A percentile compares a stretch with the other conserved stretches of the same genome.
Evolutionary conservation across 2,888 invertebrate species (phyloP).

Genomic region (Nycteola revayana): DNA sequence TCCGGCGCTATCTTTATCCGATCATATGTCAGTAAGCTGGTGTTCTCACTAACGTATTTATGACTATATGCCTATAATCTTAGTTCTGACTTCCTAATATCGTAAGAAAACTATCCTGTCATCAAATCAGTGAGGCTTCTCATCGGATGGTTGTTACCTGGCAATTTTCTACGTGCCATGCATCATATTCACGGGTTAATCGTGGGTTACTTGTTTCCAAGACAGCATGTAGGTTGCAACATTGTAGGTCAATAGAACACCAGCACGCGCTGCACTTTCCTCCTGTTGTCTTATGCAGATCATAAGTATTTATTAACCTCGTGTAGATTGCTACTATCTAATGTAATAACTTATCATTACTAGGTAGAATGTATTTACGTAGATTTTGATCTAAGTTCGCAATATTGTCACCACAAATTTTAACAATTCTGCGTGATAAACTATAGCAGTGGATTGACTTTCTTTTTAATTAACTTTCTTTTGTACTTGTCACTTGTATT

Average conservation of each 20-base stretch:
- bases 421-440: no score
- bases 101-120: conserved; percentile 38
- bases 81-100: conserved; percentile 14
- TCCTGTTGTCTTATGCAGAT: conserved; percentile 64
- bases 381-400: no score
- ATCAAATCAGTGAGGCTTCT: conserved; percentile 40
- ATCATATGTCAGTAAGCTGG: conserved; percentile 12
- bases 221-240: conserved; percentile 58
- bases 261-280: conserved; percentile 62
- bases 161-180: conserved; percentile 53
- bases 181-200: conserved; percentile 58
- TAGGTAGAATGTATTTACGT: no score
- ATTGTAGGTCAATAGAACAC: conserved; percentile 69
- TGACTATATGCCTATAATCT: conserved; percentile 14
- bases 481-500: no score
- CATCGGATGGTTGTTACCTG: conserved; percentile 26
- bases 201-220: conserved; percentile 50
- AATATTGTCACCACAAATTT: no score
- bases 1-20: conserved; percentile 13
- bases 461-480: no score
- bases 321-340: no score
- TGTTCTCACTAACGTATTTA: conserved; percentile 17
- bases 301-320: conserved; percentile 32
- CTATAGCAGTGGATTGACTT: no score
- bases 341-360: no score